phyloP scores from a whole-genome alignment of 2,888 invertebrate genomes.

The Pristionchus exspectatus region DNA sequence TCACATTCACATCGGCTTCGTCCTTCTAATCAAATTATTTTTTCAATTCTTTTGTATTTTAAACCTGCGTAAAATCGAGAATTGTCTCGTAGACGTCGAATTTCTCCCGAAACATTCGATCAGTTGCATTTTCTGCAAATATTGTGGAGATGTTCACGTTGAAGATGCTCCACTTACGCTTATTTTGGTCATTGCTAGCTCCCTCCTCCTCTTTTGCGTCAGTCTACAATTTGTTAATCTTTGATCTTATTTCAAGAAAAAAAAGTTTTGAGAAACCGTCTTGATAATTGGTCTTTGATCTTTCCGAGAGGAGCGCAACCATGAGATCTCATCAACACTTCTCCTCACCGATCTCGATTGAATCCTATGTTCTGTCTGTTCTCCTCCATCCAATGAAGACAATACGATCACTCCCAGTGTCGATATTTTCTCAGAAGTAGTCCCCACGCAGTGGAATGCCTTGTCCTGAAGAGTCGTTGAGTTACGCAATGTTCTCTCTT shows the following conservation, averaged over 20 bases:
- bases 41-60: no score
- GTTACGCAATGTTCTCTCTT: no score
- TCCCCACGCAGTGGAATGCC: background rate
- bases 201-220: background rate
- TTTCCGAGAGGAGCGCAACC: no score
- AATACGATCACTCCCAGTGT: background rate
- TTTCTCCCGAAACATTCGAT: background rate
- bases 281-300: no score
- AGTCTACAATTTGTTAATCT: background rate
- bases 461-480: background rate
- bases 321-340: background rate
- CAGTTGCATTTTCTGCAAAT: background rate
- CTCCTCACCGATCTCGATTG: background rate
- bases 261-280: no score
- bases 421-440: background rate
- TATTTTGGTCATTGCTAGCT: background rate
- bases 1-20: background rate
- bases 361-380: background rate
- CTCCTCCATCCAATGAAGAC: background rate
- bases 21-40: slow-evolving; percentile 1
- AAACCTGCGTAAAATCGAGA: background rate
- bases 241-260: background rate
- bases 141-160: background rate
- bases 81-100: slow-evolving; percentile 1
- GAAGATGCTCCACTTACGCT: no score